Conservation (phyloP, 2,797 vertebrate genomes). For the Darevskia nairensis region DNA sequence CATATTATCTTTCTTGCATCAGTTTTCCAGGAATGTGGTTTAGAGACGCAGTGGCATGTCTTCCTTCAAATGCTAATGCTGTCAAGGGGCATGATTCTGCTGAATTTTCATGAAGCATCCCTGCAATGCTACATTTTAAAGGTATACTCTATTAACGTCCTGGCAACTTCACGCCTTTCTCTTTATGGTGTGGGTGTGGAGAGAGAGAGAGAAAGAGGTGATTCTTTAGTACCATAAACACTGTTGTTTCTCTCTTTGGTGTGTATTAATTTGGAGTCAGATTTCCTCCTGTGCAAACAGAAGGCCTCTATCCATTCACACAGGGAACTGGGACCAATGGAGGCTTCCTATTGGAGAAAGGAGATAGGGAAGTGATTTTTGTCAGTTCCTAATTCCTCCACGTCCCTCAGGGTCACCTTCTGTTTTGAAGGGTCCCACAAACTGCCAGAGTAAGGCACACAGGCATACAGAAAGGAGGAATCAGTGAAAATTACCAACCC, state of each 20-base stretch:
- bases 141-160: not conserved
- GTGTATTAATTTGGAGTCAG: not conserved
- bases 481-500: too few species aligned
- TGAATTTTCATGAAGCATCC: constrained; percentile 18
- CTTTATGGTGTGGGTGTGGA: not conserved
- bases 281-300: too few species aligned
- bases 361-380: too few species aligned
- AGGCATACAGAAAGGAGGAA: too few species aligned
- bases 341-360: too few species aligned
- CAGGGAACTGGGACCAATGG: too few species aligned
- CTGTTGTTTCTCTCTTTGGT: not conserved
- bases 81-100: not conserved
- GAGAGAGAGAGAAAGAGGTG: not conserved
- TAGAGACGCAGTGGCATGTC: not conserved
- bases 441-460: too few species aligned
- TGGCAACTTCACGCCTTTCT: not conserved
- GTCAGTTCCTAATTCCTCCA: too few species aligned
- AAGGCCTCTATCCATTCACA: too few species aligned
- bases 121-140: not conserved
- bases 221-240: not conserved
- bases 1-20: not conserved
- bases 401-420: too few species aligned
- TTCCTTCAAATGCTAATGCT: not conserved
- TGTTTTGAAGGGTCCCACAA: too few species aligned
- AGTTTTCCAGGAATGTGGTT: constrained; percentile 5